Percentiles rank a stretch among this genome's conserved stretches.
phyloP scores from a whole-genome alignment of 2,888 invertebrate species.

The Troglohyphantes excavatus region DNA sequence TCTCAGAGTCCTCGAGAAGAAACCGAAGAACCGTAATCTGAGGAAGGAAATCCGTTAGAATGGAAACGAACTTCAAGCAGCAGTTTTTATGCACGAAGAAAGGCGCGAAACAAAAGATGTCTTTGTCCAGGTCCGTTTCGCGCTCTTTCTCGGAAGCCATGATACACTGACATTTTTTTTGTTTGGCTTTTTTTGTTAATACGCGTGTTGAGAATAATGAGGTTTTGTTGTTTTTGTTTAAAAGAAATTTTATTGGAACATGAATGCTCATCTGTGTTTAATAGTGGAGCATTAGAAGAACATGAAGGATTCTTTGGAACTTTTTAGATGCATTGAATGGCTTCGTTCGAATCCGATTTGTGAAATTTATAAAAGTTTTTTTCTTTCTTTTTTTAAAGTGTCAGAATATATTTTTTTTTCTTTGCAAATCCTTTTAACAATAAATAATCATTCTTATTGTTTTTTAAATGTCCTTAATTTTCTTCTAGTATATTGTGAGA shows the following conservation, averaged over 20 bases:
- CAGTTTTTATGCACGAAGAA: not conserved
- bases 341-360: too few species aligned
- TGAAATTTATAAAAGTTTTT: too few species aligned
- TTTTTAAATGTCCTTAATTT: too few species aligned
- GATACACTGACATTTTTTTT: constrained; percentile 20
- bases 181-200: not conserved
- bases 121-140: constrained; percentile 38
- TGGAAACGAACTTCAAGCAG: constrained; percentile 2
- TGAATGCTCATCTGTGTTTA: not conserved
- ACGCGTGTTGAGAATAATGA: not conserved
- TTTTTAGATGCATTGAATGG: not conserved
- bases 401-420: too few species aligned
- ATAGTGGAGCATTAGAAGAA: not conserved
- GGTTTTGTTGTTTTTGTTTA: not conserved
- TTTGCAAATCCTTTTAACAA: too few species aligned
- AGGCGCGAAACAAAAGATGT: constrained; percentile 25
- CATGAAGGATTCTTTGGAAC: not conserved
- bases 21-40: constrained; percentile 34
- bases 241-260: constrained; percentile 1
- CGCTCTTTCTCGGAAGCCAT: constrained; percentile 51
- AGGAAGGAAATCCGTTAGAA: constrained; percentile 59
- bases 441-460: too few species aligned
- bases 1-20: constrained; percentile 11
- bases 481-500: too few species aligned
- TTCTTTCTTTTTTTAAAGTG: too few species aligned